Conservation (phyloP, 1,140 invertebrate genomes). For the Polypedilum pembai region DNA sequence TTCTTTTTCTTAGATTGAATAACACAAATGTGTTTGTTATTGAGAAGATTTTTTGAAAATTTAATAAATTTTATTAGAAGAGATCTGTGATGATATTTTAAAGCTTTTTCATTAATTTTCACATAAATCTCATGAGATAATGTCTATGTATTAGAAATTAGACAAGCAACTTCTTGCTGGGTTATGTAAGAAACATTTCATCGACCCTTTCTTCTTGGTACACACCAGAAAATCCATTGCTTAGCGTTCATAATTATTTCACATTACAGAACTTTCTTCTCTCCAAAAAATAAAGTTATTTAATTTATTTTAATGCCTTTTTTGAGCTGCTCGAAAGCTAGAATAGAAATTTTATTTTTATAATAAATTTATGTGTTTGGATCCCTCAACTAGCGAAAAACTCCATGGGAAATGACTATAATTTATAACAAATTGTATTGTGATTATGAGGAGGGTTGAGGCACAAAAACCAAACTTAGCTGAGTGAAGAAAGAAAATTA, state of each 20-base stretch:
- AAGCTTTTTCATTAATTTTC: too few species aligned
- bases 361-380: neutral
- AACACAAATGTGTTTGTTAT: too few species aligned
- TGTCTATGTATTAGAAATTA: too few species aligned
- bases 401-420: conserved; percentile 4
- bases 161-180: too few species aligned
- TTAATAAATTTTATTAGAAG: too few species aligned
- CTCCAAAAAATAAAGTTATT: neutral
- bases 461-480: neutral
- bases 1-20: neutral
- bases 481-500: neutral
- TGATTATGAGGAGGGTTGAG: neutral
- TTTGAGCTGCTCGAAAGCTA: too few species aligned
- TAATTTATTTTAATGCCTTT: conserved; percentile 19
- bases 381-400: neutral
- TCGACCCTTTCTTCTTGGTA: too few species aligned
- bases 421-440: conserved; percentile 19
- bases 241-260: neutral
- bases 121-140: too few species aligned
- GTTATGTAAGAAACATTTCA: too few species aligned
- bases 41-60: too few species aligned
- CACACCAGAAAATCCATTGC: too few species aligned
- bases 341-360: neutral
- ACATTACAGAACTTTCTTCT: neutral
- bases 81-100: too few species aligned